These are phyloP conservation scores for Ophion slaviceki DNA, from an alignment of 2,888 invertebrate genomes.

Conservation along the genomic window DNA sequence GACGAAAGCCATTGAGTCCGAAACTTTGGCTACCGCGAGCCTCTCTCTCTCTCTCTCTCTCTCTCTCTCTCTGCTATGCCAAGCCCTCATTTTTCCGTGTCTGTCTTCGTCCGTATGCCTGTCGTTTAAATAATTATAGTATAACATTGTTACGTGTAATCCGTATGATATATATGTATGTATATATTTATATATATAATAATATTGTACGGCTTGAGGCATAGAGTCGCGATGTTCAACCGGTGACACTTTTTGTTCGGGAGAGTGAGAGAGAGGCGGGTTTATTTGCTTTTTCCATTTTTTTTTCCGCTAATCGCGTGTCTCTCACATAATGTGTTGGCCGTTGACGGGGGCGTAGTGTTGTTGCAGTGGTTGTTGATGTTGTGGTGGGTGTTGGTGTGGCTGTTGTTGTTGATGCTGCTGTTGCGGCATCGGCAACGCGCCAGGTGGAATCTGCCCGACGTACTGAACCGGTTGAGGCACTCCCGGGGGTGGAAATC, in stretches of 20 bases:
- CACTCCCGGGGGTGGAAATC: constrained; percentile 77
- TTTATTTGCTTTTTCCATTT: constrained; percentile 42
- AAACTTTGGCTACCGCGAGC: constrained; percentile 78
- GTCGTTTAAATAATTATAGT: constrained; percentile 77
- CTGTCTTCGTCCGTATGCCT: constrained; percentile 2
- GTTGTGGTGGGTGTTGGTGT: constrained; percentile 20
- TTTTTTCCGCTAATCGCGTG: constrained; percentile 29
- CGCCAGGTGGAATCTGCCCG: constrained; percentile 74
- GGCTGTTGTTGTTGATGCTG: constrained; percentile 73
- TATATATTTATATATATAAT: constrained; percentile 49
- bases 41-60: constrained; percentile 29
- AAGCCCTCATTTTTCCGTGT: neutral
- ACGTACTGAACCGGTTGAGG: constrained; percentile 75
- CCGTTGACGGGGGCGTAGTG: constrained; percentile 79
- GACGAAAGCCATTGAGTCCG: constrained; percentile 67
- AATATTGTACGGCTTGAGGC: constrained; percentile 77
- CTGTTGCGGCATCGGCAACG: constrained; percentile 74
- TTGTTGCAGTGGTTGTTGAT: constrained; percentile 26
- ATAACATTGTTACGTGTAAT: constrained; percentile 46
- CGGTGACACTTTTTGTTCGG: constrained; percentile 50
- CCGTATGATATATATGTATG: constrained; percentile 36
- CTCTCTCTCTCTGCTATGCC: neutral
- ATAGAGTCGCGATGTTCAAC: constrained; percentile 58
- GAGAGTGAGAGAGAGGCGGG: neutral
- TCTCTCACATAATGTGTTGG: constrained; percentile 80